phyloP scores from a whole-genome alignment of 2,797 vertebrate genomes.

The Neostethus bicornis region DNA sequence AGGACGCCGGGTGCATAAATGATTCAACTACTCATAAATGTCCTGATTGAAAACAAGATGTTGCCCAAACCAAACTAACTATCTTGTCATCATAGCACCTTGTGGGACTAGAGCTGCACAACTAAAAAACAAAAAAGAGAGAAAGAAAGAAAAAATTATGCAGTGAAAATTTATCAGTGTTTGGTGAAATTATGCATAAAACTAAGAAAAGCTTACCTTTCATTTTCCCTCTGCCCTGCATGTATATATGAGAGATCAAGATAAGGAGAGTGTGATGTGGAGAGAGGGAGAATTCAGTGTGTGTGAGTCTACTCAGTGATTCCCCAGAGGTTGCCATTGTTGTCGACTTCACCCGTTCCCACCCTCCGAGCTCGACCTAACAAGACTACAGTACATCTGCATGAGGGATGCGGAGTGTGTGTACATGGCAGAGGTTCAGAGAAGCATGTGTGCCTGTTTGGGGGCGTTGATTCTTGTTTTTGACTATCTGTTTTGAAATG shows the following conservation, averaged over 20 bases:
- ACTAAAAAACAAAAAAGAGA: slow-evolving; percentile 2
- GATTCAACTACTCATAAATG: slow-evolving; percentile 75
- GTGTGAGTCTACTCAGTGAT: slow-evolving; percentile 52
- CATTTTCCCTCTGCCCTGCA: slow-evolving; percentile 47
- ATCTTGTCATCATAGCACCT: slow-evolving; percentile 50
- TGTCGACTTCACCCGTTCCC: slow-evolving; percentile 67
- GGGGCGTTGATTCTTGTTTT: slow-evolving; percentile 67
- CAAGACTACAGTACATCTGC: slow-evolving; percentile 67
- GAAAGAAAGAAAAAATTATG: background rate
- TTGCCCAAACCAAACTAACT: slow-evolving; percentile 61
- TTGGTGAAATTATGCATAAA: slow-evolving; percentile 72
- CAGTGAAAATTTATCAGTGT: slow-evolving; percentile 52
- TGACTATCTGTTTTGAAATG: slow-evolving; percentile 74
- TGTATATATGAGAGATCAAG: slow-evolving; percentile 41
- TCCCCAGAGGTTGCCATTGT: slow-evolving; percentile 71
- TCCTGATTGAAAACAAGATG: slow-evolving; percentile 75
- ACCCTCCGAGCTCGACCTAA: slow-evolving; percentile 70
- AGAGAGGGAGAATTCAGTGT: slow-evolving; percentile 49
- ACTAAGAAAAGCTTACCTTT: slow-evolving; percentile 74
- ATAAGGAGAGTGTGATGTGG: slow-evolving; percentile 37
- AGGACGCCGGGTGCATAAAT: slow-evolving; percentile 72
- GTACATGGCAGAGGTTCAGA: slow-evolving; percentile 38
- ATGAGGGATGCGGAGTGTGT: slow-evolving; percentile 63
- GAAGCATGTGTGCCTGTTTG: slow-evolving; percentile 46
- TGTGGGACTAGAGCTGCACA: slow-evolving; percentile 42